These are phyloP conservation scores for Geotrupes spiniger DNA, from an alignment of 2,888 invertebrate genomes.

Conservation along the genomic window DNA sequence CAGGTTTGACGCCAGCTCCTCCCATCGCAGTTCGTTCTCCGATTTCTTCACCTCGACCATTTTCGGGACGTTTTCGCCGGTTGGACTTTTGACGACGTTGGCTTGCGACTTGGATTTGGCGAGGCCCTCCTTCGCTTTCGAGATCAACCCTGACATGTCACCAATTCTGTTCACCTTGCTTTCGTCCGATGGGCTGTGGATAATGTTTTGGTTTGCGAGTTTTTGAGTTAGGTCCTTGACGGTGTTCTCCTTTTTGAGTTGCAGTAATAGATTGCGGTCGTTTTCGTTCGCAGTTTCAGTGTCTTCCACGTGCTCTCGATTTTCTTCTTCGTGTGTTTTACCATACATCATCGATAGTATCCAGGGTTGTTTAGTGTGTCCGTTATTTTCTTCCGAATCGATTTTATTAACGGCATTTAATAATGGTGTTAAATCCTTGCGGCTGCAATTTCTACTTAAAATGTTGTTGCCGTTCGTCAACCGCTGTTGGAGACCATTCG, in stretches of 20 bases:
- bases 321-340: conserved; percentile 23
- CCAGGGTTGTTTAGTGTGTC: conserved; percentile 47
- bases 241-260: conserved; percentile 78
- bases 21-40: conserved; percentile 95
- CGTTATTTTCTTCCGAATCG: conserved; percentile 51
- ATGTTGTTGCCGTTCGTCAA: conserved; percentile 61
- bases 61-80: conserved; percentile 65
- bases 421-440: conserved; percentile 56
- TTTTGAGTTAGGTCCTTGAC: conserved; percentile 88
- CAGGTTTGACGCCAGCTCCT: conserved; percentile 77
- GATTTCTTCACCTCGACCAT: conserved; percentile 73
- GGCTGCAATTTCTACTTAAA: conserved; percentile 47
- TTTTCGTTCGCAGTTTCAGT: conserved; percentile 53
- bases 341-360: conserved; percentile 41
- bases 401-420: conserved; percentile 58
- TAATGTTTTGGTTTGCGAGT: conserved; percentile 67
- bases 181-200: conserved; percentile 58
- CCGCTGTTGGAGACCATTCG: conserved; percentile 58
- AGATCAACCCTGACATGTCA: conserved; percentile 86
- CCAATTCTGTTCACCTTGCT: conserved; percentile 65
- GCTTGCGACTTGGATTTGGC: conserved; percentile 82
- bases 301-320: conserved; percentile 55
- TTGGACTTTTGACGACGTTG: conserved; percentile 71
- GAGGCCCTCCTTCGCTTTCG: conserved; percentile 88
- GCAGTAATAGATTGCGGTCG: conserved; percentile 58